phyloP scores from a whole-genome alignment of 2,113 vertebrate species.

The Aspiorhynchus laticeps region DNA sequence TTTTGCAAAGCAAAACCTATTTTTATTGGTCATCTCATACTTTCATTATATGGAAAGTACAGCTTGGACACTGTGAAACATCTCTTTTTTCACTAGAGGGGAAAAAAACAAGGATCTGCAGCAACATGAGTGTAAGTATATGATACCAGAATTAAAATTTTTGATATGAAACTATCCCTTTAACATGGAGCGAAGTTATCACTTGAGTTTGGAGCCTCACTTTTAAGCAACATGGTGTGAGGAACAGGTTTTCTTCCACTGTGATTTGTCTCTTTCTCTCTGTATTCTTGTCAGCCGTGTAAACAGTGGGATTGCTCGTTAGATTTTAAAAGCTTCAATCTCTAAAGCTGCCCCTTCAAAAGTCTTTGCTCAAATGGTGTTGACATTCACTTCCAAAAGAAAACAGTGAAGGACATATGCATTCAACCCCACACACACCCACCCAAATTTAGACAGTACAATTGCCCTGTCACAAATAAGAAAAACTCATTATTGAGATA shows the following conservation, averaged over 20 bases:
- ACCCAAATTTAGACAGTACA: slow-evolving; percentile 64
- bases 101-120: background rate
- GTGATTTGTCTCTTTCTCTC: background rate
- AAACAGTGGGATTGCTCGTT: slow-evolving; percentile 22
- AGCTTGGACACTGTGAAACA: background rate
- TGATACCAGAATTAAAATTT: too few species aligned
- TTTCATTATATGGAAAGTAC: background rate
- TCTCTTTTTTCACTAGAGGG: background rate
- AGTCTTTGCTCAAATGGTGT: slow-evolving; percentile 26
- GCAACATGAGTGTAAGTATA: background rate
- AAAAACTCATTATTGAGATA: slow-evolving; percentile 75
- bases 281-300: slow-evolving; percentile 19
- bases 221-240: background rate
- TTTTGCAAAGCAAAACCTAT: background rate
- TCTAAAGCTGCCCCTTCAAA: slow-evolving; percentile 17
- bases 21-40: background rate
- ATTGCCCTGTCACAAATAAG: slow-evolving; percentile 76
- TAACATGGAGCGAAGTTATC: background rate
- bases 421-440: slow-evolving; percentile 47
- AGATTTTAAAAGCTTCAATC: slow-evolving; percentile 25
- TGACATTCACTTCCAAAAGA: slow-evolving; percentile 28
- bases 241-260: background rate
- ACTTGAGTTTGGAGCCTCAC: background rate
- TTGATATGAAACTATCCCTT: background rate
- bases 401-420: slow-evolving; percentile 6